A percentile compares a stretch with the other conserved stretches of the same genome.
These are phyloP conservation scores for Cavia porcellus DNA, from an alignment of 2,113 vertebrate species.

Conservation along the genomic window DNA sequence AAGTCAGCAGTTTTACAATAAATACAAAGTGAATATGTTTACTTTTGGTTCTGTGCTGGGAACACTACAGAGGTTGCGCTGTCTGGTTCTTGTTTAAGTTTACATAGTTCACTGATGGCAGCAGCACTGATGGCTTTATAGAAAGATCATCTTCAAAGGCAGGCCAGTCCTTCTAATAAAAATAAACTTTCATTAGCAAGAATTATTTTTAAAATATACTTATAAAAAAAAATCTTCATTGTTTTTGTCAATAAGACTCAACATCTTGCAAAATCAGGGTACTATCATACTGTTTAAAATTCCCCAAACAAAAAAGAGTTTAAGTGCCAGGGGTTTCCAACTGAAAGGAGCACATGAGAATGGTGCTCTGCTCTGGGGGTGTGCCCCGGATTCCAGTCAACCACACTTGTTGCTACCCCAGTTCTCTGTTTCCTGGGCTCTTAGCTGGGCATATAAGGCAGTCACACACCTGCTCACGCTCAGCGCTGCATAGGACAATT, in stretches of 20 bases:
- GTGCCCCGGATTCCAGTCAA: too few relatives aligned
- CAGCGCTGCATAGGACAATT: background rate
- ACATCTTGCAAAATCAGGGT: constrained; percentile 62
- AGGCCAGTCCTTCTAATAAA: constrained; percentile 73
- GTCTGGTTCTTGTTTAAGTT: constrained; percentile 48
- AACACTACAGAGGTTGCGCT: constrained; percentile 39
- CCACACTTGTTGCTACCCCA: background rate
- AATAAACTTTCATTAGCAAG: constrained; percentile 77
- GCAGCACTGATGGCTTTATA: constrained; percentile 70
- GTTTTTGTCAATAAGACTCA: constrained; percentile 61
- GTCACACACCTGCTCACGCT: too few relatives aligned
- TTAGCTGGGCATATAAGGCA: rapidly evolving
- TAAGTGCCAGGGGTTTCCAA: background rate
- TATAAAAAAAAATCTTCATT: constrained; percentile 47
- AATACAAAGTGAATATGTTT: constrained; percentile 80
- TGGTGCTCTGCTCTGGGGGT: background rate
- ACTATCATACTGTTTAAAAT: constrained; percentile 62
- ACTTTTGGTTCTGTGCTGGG: constrained; percentile 68
- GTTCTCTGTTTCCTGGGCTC: too few relatives aligned
- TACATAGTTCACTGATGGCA: constrained; percentile 79
- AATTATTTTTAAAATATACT: constrained; percentile 83
- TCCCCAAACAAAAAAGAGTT: constrained; percentile 61
- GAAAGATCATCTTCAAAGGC: constrained; percentile 79
- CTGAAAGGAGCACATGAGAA: background rate
- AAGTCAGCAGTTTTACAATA: constrained; percentile 57